Percentiles rank a stretch among this genome's conserved stretches.
These are phyloP conservation scores for Drosophila lutescens DNA, from an alignment of 2,888 invertebrate genomes.

Conservation along the genomic window DNA sequence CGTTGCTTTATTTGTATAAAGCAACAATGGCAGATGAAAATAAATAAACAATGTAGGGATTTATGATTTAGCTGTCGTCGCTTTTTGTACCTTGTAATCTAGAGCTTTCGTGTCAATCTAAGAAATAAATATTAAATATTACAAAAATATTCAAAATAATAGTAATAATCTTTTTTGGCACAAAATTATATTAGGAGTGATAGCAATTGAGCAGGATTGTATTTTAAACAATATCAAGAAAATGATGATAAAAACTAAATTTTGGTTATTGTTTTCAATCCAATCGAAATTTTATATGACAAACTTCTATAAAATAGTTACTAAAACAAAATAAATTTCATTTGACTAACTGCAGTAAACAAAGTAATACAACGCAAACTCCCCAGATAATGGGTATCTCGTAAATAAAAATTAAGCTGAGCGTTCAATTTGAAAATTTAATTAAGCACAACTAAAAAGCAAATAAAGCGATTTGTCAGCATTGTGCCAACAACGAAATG, in stretches of 20 bases:
- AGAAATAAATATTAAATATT: no score
- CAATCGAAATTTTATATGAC: no score
- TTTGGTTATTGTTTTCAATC: no score
- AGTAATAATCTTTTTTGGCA: no score
- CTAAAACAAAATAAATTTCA: no score
- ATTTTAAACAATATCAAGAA: no score
- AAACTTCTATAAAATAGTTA: no score
- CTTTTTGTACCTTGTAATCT: background rate
- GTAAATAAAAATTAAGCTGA: slow-evolving; percentile 39
- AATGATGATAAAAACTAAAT: no score
- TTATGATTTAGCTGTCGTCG: background rate
- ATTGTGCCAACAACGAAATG: slow-evolving; percentile 47
- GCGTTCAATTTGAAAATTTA: slow-evolving; percentile 61
- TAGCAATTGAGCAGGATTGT: no score
- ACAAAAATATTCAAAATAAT: no score
- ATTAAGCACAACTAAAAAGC: slow-evolving; percentile 66
- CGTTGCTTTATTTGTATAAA: background rate
- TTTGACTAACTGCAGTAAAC: background rate
- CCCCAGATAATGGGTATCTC: slow-evolving; percentile 14
- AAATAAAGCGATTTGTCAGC: slow-evolving; percentile 62
- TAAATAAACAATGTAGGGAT: slow-evolving; percentile 25
- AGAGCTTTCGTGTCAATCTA: background rate
- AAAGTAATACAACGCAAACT: background rate
- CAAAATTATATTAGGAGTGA: no score
- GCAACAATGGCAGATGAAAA: slow-evolving; percentile 15